phyloP scores from a whole-genome alignment of 2,888 invertebrate species.

The Branchipolynoe longqiensis region DNA sequence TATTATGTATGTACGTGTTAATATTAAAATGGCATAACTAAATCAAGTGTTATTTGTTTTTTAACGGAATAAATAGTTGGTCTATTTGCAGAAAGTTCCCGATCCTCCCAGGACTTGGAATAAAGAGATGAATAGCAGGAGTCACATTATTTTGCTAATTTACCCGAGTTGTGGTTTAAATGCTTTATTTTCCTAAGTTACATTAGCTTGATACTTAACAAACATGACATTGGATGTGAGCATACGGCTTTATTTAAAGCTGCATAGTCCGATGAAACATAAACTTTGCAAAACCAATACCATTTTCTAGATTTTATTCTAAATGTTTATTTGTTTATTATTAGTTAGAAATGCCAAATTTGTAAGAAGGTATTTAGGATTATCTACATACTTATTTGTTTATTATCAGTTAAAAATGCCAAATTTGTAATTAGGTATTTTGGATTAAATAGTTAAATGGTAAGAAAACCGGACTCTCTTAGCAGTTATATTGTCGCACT shows the following conservation, averaged over 20 bases:
- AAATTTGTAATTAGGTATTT: no score
- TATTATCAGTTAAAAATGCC: no score
- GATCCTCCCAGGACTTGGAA: not conserved
- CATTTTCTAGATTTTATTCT: not conserved
- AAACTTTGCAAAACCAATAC: not conserved
- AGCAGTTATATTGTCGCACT: no score
- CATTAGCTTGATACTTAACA: not conserved
- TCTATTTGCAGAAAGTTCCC: not conserved
- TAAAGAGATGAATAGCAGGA: not conserved
- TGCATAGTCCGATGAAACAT: no score
- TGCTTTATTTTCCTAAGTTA: not conserved
- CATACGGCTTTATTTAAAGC: not conserved
- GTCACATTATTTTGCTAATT: not conserved
- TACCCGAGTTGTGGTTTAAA: not conserved
- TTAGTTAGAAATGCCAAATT: no score
- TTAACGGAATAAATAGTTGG: not conserved
- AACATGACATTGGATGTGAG: no score
- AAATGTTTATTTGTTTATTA: not conserved
- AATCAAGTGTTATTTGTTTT: not conserved
- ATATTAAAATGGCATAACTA: conserved; percentile 27
- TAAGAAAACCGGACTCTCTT: no score
- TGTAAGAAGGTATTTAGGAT: not conserved
- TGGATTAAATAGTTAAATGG: no score
- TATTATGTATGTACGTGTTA: conserved; percentile 30
- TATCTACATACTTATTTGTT: no score